Percentiles rank a stretch among this genome's conserved stretches.
Conservation (phyloP, 2,888 invertebrate species). For the Xanthorhoe spadicearia region DNA sequence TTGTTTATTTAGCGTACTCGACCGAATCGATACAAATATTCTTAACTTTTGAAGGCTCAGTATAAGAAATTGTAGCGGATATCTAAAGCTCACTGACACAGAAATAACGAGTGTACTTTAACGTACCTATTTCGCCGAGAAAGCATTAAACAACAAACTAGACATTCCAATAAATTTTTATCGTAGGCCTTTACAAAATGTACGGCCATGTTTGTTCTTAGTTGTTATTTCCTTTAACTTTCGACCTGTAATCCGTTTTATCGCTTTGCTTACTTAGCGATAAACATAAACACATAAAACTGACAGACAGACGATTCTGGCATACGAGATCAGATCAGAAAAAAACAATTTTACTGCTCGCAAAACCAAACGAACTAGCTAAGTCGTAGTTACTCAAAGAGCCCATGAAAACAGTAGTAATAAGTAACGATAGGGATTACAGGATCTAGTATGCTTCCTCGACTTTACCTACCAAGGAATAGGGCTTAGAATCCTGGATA, state of each 20-base stretch:
- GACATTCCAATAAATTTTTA: slow-evolving; percentile 19
- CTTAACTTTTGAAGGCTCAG: too few relatives aligned
- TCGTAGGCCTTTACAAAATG: slow-evolving; percentile 19
- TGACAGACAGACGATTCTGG: slow-evolving; percentile 38
- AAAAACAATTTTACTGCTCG: slow-evolving; percentile 47
- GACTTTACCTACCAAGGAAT: background rate
- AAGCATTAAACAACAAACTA: slow-evolving; percentile 11
- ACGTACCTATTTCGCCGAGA: slow-evolving; percentile 1
- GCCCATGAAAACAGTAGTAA: slow-evolving; percentile 39
- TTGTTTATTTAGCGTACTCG: too few relatives aligned
- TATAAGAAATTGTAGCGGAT: slow-evolving; percentile 5
- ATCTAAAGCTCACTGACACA: background rate
- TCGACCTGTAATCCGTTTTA: slow-evolving; percentile 38
- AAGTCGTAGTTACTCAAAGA: slow-evolving; percentile 35
- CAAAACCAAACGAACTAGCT: slow-evolving; percentile 44
- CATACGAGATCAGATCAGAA: slow-evolving; percentile 40
- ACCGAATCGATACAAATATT: too few relatives aligned
- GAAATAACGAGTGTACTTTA: background rate
- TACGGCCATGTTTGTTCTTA: slow-evolving; percentile 23
- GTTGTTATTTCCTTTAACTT: slow-evolving; percentile 39
- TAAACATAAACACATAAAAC: slow-evolving; percentile 47
- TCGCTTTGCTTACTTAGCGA: slow-evolving; percentile 38
- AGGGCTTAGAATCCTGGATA: slow-evolving; percentile 17
- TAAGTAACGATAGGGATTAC: slow-evolving; percentile 40
- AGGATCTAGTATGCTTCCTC: slow-evolving; percentile 22